Conservation (phyloP, 2,113 vertebrate species). For the Rissa tridactyla region DNA sequence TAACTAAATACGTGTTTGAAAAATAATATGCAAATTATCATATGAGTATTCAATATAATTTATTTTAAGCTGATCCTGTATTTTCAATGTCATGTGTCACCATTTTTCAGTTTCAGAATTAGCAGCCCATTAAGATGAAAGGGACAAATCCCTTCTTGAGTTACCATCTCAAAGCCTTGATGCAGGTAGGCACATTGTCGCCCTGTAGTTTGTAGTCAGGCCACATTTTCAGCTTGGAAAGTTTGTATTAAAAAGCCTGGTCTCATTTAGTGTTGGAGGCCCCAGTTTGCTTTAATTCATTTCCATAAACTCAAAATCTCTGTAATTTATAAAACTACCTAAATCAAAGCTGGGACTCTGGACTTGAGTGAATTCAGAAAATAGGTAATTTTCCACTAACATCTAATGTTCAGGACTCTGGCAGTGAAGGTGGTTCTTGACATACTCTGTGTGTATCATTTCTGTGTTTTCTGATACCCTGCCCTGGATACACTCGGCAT, state of each 20-base stretch:
- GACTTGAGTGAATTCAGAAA: not conserved
- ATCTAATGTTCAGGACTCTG: not conserved
- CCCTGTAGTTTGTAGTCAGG: not conserved
- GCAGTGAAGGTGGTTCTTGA: not conserved
- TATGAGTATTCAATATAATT: not conserved
- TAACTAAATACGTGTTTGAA: not conserved
- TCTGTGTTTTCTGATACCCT: not conserved
- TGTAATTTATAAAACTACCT: not conserved
- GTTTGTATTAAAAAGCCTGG: not conserved
- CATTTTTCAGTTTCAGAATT: conserved; percentile 10
- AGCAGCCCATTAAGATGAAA: not conserved
- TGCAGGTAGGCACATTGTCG: not conserved
- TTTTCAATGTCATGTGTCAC: not conserved
- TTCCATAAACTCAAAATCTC: not conserved
- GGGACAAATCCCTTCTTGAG: not conserved
- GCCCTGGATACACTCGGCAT: not conserved
- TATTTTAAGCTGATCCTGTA: not conserved
- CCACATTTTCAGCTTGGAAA: not conserved
- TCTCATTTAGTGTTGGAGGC: not conserved
- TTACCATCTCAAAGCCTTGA: not conserved
- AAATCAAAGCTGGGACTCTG: not conserved
- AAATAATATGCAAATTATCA: not conserved
- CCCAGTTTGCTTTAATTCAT: not conserved
- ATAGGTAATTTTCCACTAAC: not conserved
- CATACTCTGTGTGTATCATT: not conserved